phyloP scores from a whole-genome alignment of 30 jellyfish, hydroid and myxozoan genomes.

The Pseudorhiza aurosa region DNA sequence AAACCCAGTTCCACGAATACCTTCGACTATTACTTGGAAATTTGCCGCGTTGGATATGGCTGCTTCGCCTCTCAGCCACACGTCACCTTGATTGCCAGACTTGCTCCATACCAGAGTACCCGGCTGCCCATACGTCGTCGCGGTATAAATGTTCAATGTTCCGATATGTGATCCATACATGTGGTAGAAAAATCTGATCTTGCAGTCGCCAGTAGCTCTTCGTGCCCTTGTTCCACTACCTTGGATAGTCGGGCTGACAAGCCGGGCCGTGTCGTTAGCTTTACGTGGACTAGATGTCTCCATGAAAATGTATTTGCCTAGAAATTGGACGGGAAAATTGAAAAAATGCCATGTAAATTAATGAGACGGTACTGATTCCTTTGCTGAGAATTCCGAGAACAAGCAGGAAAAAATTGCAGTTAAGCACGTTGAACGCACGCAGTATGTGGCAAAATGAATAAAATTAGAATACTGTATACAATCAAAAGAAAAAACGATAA shows the following conservation, averaged over 20 bases:
- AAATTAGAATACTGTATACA: too few species aligned
- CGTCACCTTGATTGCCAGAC: conserved; percentile 82
- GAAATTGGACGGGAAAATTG: not conserved
- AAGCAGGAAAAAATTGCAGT: too few species aligned
- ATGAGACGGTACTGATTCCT: too few species aligned
- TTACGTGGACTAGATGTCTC: conserved; percentile 93
- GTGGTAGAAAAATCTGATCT: conserved; percentile 93
- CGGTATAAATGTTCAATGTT: conserved; percentile 80
- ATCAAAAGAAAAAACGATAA: too few species aligned
- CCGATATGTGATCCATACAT: conserved; percentile 92
- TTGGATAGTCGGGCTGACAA: conserved; percentile 86
- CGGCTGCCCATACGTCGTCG: conserved; percentile 88
- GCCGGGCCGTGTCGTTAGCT: conserved; percentile 86
- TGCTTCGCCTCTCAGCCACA: conserved; percentile 84
- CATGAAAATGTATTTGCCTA: conserved; percentile 89
- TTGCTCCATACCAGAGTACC: conserved; percentile 68
- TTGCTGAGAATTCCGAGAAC: too few species aligned
- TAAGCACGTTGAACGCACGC: too few species aligned
- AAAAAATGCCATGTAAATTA: not conserved
- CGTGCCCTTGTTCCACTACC: conserved; percentile 80
- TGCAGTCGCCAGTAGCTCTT: conserved; percentile 78
- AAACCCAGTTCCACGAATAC: conserved; percentile 82
- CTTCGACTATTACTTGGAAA: conserved; percentile 96
- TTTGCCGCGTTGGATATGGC: conserved; percentile 61
- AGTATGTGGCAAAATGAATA: too few species aligned